A percentile compares a stretch with the other conserved stretches of the same genome.
These are phyloP conservation scores for Noctua fimbriata DNA, from an alignment of 2,888 invertebrate genomes.

Conservation along the genomic window DNA sequence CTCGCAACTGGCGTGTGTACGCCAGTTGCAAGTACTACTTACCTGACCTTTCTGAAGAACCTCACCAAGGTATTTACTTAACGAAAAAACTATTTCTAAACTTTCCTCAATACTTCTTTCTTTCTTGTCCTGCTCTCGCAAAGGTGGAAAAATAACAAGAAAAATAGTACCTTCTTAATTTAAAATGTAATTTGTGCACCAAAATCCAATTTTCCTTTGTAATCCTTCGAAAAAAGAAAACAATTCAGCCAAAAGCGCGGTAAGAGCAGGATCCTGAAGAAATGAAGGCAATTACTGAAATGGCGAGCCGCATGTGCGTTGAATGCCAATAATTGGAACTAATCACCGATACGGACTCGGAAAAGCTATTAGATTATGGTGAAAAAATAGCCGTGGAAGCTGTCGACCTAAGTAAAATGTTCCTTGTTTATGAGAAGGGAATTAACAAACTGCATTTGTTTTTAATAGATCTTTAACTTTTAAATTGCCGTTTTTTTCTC, in stretches of 20 bases:
- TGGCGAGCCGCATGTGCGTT: constrained; percentile 79
- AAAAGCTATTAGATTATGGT: constrained; percentile 66
- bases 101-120: neutral
- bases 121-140: no score
- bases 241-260: constrained; percentile 35
- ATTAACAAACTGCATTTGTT: constrained; percentile 21
- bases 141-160: neutral
- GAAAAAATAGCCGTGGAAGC: constrained; percentile 46
- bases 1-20: no score
- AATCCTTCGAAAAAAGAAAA: constrained; percentile 49
- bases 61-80: no score
- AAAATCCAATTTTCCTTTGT: constrained; percentile 38
- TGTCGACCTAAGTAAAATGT: constrained; percentile 33
- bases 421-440: constrained; percentile 23
- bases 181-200: constrained; percentile 41
- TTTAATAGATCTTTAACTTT: no score
- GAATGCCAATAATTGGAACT: constrained; percentile 83
- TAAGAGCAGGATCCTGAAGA: constrained; percentile 65
- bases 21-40: no score
- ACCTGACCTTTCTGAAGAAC: no score
- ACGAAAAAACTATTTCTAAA: no score
- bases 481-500: no score
- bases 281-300: constrained; percentile 82
- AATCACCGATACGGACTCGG: constrained; percentile 74
- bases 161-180: constrained; percentile 9